phyloP scores from a whole-genome alignment of 2,113 vertebrate species.

The Mus pahari region DNA sequence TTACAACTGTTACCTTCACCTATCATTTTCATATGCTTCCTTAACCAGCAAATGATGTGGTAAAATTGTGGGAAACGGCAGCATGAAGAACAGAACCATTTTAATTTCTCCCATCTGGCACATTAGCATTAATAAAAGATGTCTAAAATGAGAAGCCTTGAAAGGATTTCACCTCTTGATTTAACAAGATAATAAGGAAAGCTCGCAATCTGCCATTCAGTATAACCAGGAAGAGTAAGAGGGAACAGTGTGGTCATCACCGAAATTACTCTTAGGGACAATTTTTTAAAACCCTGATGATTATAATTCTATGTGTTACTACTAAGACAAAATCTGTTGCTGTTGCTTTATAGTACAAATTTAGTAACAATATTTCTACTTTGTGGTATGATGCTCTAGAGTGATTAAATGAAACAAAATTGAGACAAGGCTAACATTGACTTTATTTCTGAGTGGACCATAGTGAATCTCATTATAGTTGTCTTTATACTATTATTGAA shows the following conservation, averaged over 20 bases:
- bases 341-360: slow-evolving; percentile 78
- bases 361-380: slow-evolving; percentile 70
- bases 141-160: slow-evolving; percentile 88
- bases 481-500: slow-evolving; percentile 79
- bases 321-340: slow-evolving; percentile 81
- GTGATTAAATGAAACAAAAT: slow-evolving; percentile 76
- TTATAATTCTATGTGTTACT: slow-evolving; percentile 82
- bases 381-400: not conserved
- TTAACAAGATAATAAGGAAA: slow-evolving; percentile 91
- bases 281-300: slow-evolving; percentile 82
- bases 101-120: slow-evolving; percentile 92
- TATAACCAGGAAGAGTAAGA: slow-evolving; percentile 87
- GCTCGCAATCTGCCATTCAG: slow-evolving; percentile 89
- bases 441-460: slow-evolving; percentile 81
- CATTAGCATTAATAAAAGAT: slow-evolving; percentile 92
- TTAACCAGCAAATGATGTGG: slow-evolving; percentile 89
- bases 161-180: slow-evolving; percentile 91
- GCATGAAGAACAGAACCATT: slow-evolving; percentile 89
- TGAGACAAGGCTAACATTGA: slow-evolving; percentile 66
- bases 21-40: slow-evolving; percentile 87
- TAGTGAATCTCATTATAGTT: slow-evolving; percentile 75
- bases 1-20: slow-evolving; percentile 83
- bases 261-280: slow-evolving; percentile 86
- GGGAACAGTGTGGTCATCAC: slow-evolving; percentile 83
- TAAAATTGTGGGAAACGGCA: slow-evolving; percentile 89